A percentile compares a stretch with the other conserved stretches of the same genome.
These are phyloP conservation scores for Platycheirus albimanus DNA, from an alignment of 2,888 invertebrate species.

Conservation along the genomic window DNA sequence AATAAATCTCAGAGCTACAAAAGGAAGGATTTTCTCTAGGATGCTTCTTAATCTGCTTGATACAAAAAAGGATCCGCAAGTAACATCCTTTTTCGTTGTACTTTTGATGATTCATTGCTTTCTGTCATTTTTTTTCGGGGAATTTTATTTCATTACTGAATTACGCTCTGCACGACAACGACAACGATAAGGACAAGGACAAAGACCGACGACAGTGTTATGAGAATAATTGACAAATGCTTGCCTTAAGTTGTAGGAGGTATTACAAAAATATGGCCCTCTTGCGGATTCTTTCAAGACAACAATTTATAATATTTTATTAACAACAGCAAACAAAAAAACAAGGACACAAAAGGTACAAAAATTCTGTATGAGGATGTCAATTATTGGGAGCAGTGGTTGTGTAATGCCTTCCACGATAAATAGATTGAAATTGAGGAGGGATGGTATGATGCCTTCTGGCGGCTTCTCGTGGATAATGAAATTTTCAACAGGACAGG, in stretches of 20 bases:
- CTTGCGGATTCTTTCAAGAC: background rate
- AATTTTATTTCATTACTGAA: constrained; percentile 16
- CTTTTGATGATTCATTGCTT: constrained; percentile 29
- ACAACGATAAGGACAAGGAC: constrained; percentile 1
- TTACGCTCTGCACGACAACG: background rate
- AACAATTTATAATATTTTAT: constrained; percentile 9
- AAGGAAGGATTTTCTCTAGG: constrained; percentile 4
- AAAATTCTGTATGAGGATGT: constrained; percentile 8
- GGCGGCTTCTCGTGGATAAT: constrained; percentile 8
- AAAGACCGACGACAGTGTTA: constrained; percentile 16
- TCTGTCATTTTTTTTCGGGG: background rate
- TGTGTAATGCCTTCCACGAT: background rate
- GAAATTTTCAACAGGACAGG: constrained; percentile 8
- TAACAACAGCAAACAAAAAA: too few species aligned
- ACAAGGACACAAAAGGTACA: background rate
- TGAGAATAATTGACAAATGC: constrained; percentile 20
- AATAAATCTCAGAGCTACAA: constrained; percentile 27
- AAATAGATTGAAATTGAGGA: constrained; percentile 27
- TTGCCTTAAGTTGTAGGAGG: background rate
- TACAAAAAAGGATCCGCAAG: constrained; percentile 2
- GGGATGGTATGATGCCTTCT: background rate
- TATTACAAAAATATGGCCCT: constrained; percentile 6
- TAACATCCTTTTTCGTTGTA: background rate
- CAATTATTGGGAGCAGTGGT: constrained; percentile 10
- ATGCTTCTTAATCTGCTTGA: constrained; percentile 12